phyloP scores from a whole-genome alignment of 2,113 vertebrate species.

The Polypterus bichir region DNA sequence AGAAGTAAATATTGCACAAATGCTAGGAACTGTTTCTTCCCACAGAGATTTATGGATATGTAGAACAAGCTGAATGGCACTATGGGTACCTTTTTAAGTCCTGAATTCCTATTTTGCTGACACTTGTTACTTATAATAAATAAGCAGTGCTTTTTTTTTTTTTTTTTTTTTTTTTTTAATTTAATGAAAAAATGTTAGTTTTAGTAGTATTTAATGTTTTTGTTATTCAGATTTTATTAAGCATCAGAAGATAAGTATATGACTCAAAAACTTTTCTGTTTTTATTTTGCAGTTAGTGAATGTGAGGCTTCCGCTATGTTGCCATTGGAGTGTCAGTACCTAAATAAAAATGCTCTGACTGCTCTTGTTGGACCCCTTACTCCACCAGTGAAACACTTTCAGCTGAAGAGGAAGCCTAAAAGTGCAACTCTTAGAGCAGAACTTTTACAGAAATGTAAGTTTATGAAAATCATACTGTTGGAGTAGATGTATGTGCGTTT shows the following conservation, averaged over 20 bases:
- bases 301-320: slow-evolving; percentile 92
- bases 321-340: slow-evolving; percentile 90
- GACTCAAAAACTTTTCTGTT: background rate
- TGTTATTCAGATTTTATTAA: background rate
- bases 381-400: slow-evolving; percentile 92
- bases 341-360: slow-evolving; percentile 91
- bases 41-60: no score
- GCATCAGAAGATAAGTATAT: no score
- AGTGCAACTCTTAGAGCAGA: slow-evolving; percentile 92
- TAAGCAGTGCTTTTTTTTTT: no score
- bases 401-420: slow-evolving; percentile 92
- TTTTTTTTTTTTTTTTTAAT: no score
- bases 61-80: no score
- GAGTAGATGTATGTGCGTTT: background rate
- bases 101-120: no score
- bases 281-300: slow-evolving; percentile 61
- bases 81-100: no score
- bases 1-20: no score
- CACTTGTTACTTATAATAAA: no score
- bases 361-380: slow-evolving; percentile 88
- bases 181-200: no score
- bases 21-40: no score
- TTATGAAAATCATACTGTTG: background rate
- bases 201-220: no score
- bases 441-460: slow-evolving; percentile 92